Base-by-base conservation (phyloP, 2,797 vertebrate species). In the Sebastes minor region DNA sequence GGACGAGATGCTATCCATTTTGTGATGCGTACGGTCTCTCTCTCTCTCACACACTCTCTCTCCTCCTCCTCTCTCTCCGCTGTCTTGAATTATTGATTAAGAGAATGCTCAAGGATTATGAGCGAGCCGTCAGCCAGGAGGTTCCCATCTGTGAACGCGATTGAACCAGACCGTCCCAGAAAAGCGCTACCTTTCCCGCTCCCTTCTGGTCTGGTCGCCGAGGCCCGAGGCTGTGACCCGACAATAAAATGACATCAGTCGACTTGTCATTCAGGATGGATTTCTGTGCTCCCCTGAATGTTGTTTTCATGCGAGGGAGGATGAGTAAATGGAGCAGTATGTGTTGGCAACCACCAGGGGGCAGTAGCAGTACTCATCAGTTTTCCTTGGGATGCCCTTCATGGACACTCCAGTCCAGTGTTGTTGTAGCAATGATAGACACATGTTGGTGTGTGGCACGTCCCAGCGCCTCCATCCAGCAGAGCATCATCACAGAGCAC, bases 1-100 rank as follows among this genome's bases (percentile, higher is more conserved):
- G 63, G 27, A 71, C 68, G 77, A 72, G 86, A 86, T 18, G 69
- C 49, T 56, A 60, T 87, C 67, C 77, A 76, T 84, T 80, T 77
- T 84, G 69, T n/a, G 62, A 83, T 78, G 70, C 22, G 42, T 60
- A 64, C 46, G 64, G 32, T 12, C 10, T 18, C n/a, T 25, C 52
- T 33, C 30, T 55, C 65, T 32, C 55, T 65, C 32, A 6, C 23
- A n/a, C n/a, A 35, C 30, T 22, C 32, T 49, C 30, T 14, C 57
- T 12, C 30, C 38, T 42, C 38, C 16, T 16, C 14, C 25, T 62
- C 60, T 13, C 7, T 69, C 66, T 80, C 33, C 22, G 9, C 30
- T 57, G 38, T 81, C 59, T 69, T 91, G 76, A 88, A 93, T 91
- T 90, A 91, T 90, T 90, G 78, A 90, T 87, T 74, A 74, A 88